These are phyloP conservation scores for Thymelicus sylvestris DNA, from an alignment of 2,888 invertebrate species.

Conservation along the genomic window DNA sequence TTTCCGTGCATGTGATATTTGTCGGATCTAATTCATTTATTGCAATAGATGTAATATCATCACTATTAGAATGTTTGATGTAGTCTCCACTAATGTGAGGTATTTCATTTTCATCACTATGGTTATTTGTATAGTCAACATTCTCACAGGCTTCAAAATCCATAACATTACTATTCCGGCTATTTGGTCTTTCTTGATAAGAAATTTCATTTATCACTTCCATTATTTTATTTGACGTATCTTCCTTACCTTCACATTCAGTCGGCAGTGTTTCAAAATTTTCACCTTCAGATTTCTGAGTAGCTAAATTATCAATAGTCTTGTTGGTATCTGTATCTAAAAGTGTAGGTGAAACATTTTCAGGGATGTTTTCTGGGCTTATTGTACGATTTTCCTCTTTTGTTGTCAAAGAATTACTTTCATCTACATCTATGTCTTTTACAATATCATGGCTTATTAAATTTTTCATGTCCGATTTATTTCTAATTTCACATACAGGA, in stretches of 20 bases:
- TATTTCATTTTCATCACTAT: not conserved
- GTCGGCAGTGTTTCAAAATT: too few relatives aligned
- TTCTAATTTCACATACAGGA: not conserved
- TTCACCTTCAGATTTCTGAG: too few relatives aligned
- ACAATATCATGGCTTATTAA: not conserved
- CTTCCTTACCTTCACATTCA: too few relatives aligned
- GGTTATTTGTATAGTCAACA: not conserved
- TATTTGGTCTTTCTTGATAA: not conserved
- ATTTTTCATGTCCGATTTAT: not conserved
- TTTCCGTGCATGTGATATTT: not conserved
- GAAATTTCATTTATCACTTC: not conserved
- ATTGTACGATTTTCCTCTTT: not conserved
- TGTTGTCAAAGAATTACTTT: not conserved
- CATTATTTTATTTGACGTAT: too few relatives aligned
- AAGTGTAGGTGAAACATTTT: not conserved
- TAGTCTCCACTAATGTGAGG: not conserved
- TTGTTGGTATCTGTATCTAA: not conserved
- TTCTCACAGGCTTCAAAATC: not conserved
- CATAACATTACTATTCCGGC: not conserved
- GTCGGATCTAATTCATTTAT: not conserved
- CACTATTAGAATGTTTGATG: not conserved
- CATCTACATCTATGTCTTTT: not conserved
- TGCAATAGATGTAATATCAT: not conserved
- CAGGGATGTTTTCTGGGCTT: not conserved
- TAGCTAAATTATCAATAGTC: not conserved